phyloP scores from a whole-genome alignment of 2,113 vertebrate genomes.

The Ceratotherium simum region DNA sequence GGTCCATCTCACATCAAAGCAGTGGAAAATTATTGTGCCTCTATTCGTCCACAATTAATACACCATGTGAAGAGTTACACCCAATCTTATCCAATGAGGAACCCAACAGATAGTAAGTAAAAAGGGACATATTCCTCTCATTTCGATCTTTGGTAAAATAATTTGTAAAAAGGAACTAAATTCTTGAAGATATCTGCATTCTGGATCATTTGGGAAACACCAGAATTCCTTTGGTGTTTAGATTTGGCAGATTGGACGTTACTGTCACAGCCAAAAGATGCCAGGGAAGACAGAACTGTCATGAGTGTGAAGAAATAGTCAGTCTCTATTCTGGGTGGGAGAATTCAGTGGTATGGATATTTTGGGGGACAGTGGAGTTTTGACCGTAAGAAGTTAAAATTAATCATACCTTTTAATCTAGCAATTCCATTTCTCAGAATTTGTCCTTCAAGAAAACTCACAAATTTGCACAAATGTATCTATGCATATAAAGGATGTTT shows the following conservation, averaged over 20 bases:
- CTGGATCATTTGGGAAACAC: not conserved
- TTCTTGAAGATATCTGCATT: not conserved
- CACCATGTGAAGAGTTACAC: conserved; percentile 98
- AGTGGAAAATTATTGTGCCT: conserved; percentile 96
- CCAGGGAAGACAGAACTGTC: not conserved
- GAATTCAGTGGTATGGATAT: not conserved
- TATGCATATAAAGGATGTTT: not conserved
- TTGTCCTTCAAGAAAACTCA: conserved; percentile 48
- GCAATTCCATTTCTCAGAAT: conserved; percentile 41
- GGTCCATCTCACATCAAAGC: conserved; percentile 97
- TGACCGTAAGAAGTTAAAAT: conserved; percentile 29
- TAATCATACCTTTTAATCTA: conserved; percentile 34
- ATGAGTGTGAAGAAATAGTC: not conserved
- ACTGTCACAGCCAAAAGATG: conserved; percentile 9
- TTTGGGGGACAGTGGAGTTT: not conserved
- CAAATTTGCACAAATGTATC: conserved; percentile 16
- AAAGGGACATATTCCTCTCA: not conserved
- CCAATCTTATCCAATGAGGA: conserved; percentile 96
- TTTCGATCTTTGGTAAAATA: not conserved
- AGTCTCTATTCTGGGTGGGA: not conserved
- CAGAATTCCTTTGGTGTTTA: conserved; percentile 30
- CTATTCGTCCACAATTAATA: conserved; percentile 94
- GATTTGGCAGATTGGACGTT: conserved; percentile 20
- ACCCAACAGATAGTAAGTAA: conserved; percentile 97
- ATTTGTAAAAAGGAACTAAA: conserved; percentile 5